Conservation (phyloP, 2,888 invertebrate species). For the Drosophila lutescens region DNA sequence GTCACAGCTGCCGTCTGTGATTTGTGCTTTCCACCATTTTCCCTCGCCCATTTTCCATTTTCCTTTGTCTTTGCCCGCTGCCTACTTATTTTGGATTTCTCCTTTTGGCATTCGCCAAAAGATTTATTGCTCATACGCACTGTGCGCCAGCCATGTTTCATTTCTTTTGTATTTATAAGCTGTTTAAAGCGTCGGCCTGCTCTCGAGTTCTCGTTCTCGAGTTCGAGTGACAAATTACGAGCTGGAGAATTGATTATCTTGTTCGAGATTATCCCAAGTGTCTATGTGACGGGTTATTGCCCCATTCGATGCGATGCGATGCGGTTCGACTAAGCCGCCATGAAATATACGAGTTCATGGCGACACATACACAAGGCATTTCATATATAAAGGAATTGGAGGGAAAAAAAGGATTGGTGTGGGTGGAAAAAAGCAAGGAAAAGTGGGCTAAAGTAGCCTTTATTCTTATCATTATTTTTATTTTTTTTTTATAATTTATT, state of each 20-base stretch:
- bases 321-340: conserved; percentile 44
- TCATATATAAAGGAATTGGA: not conserved
- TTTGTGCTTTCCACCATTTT: conserved; percentile 57
- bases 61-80: conserved; percentile 32
- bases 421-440: too few relatives aligned
- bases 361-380: conserved; percentile 15
- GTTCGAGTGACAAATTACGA: conserved; percentile 48
- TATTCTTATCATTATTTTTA: too few relatives aligned
- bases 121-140: conserved; percentile 73
- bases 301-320: conserved; percentile 28
- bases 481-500: too few relatives aligned
- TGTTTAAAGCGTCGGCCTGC: conserved; percentile 36
- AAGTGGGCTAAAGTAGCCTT: too few relatives aligned
- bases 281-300: conserved; percentile 45
- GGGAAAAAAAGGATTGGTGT: too few relatives aligned
- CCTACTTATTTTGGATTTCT: conserved; percentile 45
- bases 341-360: conserved; percentile 38
- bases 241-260: conserved; percentile 49
- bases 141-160: conserved; percentile 32
- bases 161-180: conserved; percentile 46
- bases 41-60: conserved; percentile 4
- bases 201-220: conserved; percentile 1
- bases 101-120: conserved; percentile 14
- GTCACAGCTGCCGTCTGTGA: conserved; percentile 74
- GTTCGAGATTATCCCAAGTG: conserved; percentile 44